Percentiles rank a stretch among this genome's conserved stretches.
These are phyloP conservation scores for Drosophila littoralis DNA, from an alignment of 1,140 invertebrate species.

Conservation along the genomic window DNA sequence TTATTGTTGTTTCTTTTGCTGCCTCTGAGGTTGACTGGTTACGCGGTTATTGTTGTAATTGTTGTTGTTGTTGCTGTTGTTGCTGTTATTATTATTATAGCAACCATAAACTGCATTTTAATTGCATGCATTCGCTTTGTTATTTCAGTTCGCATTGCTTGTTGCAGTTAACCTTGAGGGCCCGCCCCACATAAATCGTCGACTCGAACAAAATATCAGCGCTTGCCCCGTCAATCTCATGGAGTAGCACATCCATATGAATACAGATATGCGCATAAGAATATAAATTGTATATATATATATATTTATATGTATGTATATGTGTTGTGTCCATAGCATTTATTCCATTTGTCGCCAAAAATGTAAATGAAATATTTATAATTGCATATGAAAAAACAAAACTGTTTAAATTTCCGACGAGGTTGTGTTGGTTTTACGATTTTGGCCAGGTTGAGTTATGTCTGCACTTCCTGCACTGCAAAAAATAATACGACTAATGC, in stretches of 20 bases:
- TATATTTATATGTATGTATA: constrained; percentile 10
- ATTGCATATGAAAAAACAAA: constrained; percentile 54
- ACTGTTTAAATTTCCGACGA: constrained; percentile 34
- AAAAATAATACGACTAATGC: neutral
- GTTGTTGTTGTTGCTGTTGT: constrained; percentile 12
- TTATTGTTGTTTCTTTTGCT: constrained; percentile 17
- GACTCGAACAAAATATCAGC: constrained; percentile 20
- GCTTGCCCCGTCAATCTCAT: constrained; percentile 36
- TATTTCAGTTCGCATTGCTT: constrained; percentile 34
- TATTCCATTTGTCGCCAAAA: constrained; percentile 20
- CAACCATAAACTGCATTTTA: constrained; percentile 69
- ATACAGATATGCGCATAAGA: neutral
- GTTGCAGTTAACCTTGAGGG: constrained; percentile 55
- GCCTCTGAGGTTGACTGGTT: constrained; percentile 35
- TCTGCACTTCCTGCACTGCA: constrained; percentile 42
- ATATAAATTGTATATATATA: constrained; percentile 39
- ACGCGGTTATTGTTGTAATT: constrained; percentile 15
- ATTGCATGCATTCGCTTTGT: constrained; percentile 69
- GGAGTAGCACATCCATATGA: constrained; percentile 1
- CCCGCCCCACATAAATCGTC: constrained; percentile 48
- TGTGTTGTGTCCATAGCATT: neutral
- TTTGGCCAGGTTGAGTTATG: constrained; percentile 2
- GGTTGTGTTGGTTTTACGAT: constrained; percentile 1
- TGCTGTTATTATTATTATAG: constrained; percentile 20
- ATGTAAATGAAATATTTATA: constrained; percentile 58